phyloP scores from a whole-genome alignment of 1,140 invertebrate species.

The Diorhabda carinulata region DNA sequence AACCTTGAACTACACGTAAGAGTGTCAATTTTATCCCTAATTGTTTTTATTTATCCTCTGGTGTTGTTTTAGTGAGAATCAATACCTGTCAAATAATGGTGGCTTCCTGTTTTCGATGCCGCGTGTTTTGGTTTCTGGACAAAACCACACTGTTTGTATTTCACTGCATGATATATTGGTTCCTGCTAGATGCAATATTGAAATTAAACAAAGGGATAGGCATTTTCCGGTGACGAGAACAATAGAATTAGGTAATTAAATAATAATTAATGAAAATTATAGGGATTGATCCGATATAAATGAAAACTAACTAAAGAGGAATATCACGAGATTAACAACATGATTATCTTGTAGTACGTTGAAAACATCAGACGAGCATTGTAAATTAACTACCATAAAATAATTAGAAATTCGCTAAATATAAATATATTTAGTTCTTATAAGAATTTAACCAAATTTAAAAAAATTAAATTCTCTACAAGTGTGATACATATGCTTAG shows the following conservation, averaged over 20 bases:
- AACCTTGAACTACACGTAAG: background rate
- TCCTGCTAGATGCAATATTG: constrained; percentile 31
- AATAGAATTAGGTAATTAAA: constrained; percentile 31
- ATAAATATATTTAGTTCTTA: no score
- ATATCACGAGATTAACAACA: no score
- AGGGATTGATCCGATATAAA: no score
- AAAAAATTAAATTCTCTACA: no score
- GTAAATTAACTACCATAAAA: no score
- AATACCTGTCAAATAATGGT: constrained; percentile 7
- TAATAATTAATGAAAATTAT: no score
- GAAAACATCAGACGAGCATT: no score
- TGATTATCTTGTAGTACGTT: no score
- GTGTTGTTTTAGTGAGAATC: constrained; percentile 9
- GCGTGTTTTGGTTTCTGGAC: constrained; percentile 33
- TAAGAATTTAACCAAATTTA: no score
- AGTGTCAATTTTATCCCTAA: background rate
- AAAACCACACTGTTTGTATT: constrained; percentile 40
- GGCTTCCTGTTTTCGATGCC: constrained; percentile 38
- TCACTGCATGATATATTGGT: constrained; percentile 30
- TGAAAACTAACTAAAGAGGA: no score
- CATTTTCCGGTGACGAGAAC: constrained; percentile 29
- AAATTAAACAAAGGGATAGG: constrained; percentile 38
- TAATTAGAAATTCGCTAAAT: no score
- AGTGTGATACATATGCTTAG: no score
- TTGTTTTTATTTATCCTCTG: background rate